These are phyloP conservation scores for Hirundo rustica DNA, from an alignment of 2,797 vertebrate species.

Conservation along the genomic window DNA sequence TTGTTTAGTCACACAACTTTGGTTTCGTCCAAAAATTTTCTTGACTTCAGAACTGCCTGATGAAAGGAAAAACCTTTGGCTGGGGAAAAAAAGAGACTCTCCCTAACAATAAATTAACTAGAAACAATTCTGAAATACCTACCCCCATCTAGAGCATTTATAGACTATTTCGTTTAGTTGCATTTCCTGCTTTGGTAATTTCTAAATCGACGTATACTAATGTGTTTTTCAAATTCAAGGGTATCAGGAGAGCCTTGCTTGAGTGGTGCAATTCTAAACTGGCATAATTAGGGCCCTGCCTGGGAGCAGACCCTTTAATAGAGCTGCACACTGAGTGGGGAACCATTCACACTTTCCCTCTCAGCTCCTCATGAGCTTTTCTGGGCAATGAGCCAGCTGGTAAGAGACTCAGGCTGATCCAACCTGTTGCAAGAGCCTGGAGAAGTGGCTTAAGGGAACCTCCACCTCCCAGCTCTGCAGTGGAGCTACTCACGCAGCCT, in stretches of 20 bases:
- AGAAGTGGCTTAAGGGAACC: background rate
- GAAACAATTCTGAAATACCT: background rate
- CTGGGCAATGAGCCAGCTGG: constrained; percentile 47
- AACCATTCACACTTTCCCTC: constrained; percentile 37
- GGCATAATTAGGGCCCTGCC: constrained; percentile 15
- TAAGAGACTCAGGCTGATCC: background rate
- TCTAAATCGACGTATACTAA: background rate
- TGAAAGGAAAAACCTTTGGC: background rate
- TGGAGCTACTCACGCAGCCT: background rate
- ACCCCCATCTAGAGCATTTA: background rate
- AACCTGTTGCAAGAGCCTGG: background rate
- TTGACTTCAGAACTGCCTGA: background rate
- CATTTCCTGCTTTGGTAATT: background rate
- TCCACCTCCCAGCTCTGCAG: background rate
- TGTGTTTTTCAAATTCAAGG: constrained; percentile 28
- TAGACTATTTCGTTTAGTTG: background rate
- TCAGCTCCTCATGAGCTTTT: constrained; percentile 40
- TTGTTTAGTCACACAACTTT: background rate
- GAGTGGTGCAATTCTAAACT: constrained; percentile 12
- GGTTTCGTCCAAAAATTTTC: background rate
- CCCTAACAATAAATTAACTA: background rate
- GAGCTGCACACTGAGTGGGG: background rate
- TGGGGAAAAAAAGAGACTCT: accelerated
- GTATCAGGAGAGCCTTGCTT: constrained; percentile 16
- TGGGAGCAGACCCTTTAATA: constrained; percentile 40